Conservation (phyloP, 2,888 invertebrate genomes). For the Pherbina coryleti region DNA sequence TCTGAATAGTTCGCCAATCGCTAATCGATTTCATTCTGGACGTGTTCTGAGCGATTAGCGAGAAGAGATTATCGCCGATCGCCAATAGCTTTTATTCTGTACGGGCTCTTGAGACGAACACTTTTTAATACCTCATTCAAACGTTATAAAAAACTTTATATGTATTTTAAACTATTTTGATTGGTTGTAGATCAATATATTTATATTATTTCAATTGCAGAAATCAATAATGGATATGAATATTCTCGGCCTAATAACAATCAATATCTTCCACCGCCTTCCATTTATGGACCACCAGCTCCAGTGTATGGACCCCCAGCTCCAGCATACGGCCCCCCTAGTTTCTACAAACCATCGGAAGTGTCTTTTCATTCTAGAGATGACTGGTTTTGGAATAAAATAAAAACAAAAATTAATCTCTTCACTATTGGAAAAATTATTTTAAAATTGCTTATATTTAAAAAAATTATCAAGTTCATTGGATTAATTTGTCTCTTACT, state of each 20-base stretch:
- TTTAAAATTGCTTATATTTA: conserved; percentile 82
- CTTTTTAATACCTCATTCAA: no score
- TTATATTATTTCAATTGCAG: conserved; percentile 11
- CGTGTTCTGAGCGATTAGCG: no score
- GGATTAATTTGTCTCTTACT: conserved; percentile 81
- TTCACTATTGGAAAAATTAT: conserved; percentile 81
- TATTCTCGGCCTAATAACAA: conserved; percentile 54
- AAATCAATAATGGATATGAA: conserved; percentile 53
- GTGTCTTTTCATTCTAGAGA: conserved; percentile 58
- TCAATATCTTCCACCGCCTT: conserved; percentile 58
- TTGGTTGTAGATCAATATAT: not conserved
- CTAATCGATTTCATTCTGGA: no score
- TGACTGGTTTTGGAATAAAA: conserved; percentile 74
- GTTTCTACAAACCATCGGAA: conserved; percentile 52
- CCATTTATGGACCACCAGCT: conserved; percentile 68
- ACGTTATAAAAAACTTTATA: no score
- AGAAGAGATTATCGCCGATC: no score
- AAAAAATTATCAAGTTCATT: conserved; percentile 84
- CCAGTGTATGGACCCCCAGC: conserved; percentile 70
- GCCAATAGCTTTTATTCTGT: no score
- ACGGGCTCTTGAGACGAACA: no score
- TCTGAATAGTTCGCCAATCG: no score
- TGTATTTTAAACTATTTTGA: no score
- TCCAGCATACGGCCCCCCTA: conserved; percentile 57
- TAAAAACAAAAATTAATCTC: conserved; percentile 79